Percentiles rank a stretch among this genome's conserved stretches.
Evolutionary conservation across 1,140 invertebrate genomes (phyloP).

Genomic region (Asbolus verrucosus): DNA sequence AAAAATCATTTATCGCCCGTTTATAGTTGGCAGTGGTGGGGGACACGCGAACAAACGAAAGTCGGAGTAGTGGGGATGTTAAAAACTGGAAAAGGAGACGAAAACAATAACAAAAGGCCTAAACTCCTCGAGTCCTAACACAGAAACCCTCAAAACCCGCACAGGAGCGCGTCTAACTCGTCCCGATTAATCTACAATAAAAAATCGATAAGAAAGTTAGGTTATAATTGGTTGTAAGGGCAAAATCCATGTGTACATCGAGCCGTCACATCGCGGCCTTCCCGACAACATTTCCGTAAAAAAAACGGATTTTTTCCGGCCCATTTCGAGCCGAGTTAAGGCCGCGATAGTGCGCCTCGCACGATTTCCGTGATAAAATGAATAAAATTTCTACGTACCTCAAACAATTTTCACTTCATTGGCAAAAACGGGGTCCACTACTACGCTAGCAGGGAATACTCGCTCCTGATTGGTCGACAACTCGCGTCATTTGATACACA

Average conservation of each 20-base stretch:
- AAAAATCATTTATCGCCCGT: conserved; percentile 38
- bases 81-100: conserved; percentile 46
- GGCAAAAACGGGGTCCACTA: conserved; percentile 63
- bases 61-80: conserved; percentile 48
- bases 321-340: conserved; percentile 49
- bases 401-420: conserved; percentile 64
- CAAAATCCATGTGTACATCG: conserved; percentile 8
- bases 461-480: conserved; percentile 60
- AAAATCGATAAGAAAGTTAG: conserved; percentile 65
- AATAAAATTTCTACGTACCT: conserved; percentile 67
- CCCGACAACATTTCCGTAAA: conserved; percentile 39
- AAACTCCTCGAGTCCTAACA: background rate
- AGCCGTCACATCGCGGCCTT: conserved; percentile 1
- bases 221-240: conserved; percentile 53
- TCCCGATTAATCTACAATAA: conserved; percentile 39
- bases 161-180: background rate
- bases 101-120: conserved; percentile 39
- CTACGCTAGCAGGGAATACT: conserved; percentile 61
- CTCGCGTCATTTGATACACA: conserved; percentile 64
- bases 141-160: background rate
- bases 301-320: conserved; percentile 52
- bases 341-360: conserved; percentile 54
- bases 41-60: conserved; percentile 48
- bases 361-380: conserved; percentile 64
- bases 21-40: conserved; percentile 35